Base-by-base conservation (phyloP, 2,113 vertebrate species). In the Apaloderma vittatum region DNA sequence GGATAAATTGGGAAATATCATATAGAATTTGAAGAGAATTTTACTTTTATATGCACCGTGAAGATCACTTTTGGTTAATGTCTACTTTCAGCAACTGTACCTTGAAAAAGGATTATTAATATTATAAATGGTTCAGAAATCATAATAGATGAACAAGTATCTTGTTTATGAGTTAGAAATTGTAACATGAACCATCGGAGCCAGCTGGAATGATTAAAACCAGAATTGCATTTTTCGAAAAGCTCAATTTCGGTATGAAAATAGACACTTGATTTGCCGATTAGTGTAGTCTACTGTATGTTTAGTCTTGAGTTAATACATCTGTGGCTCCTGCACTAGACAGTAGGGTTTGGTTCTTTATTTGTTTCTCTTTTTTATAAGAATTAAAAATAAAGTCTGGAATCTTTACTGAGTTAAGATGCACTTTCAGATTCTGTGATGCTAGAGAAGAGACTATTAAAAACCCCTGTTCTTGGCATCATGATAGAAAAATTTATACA, bases 381-480 rank as follows among this genome's bases (percentile, higher is more conserved):
- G 5, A 85, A 46, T 30, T 61, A 34, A 90, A 66, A 73, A 9
- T 51, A 48, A 59, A 70, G 10, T 48, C 21, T 74, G 13, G 8
- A 82, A 46, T 66, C 52, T 85, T 73, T 52, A 70, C 26, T 1
- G 2, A 62, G 12, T 77, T 49, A 66, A 62, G 34, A 63, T 16
- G 73, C 3, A 21, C 22, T 67, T 87, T 36, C 27, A 54, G 22
- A 74, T 78, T 74, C 32, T 71, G 12, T 55, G 45, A 43, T 34
- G 32, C 59, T 26, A 73, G 32, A 37, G 67, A 46, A 71, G 5
- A 6, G 51, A 36, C 70, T 86, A 23, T 26, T 5, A 82, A 71
- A 86, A 86, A 59, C 0, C 1, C 1, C 7, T 43, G 3, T 30
- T 2, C 14, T 54, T 87, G 7, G 8, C 5, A 40, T 19, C 29